A percentile compares a stretch with the other conserved stretches of the same genome.
Conservation (phyloP, 2,113 vertebrate species). For the Carlito syrichta region DNA sequence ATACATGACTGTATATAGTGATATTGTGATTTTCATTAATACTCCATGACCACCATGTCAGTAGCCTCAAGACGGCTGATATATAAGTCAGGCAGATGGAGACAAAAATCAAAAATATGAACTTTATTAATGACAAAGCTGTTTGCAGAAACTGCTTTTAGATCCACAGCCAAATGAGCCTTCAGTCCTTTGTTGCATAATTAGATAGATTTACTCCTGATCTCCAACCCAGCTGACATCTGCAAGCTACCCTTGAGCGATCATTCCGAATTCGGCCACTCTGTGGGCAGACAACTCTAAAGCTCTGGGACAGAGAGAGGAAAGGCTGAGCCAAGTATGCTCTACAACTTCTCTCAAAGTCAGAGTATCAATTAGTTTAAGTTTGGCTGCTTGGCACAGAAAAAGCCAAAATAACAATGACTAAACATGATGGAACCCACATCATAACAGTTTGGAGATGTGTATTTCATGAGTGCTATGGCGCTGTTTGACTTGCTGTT, state of each 20-base stretch:
- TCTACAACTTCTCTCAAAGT: background rate
- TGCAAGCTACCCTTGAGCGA: background rate
- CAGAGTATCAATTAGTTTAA: background rate
- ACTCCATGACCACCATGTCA: background rate
- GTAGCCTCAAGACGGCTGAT: slow-evolving; percentile 6
- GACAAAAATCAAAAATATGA: slow-evolving; percentile 37
- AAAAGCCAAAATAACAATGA: background rate
- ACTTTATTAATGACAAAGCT: slow-evolving; percentile 25
- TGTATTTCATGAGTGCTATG: background rate
- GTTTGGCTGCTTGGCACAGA: background rate
- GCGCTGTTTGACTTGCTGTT: background rate
- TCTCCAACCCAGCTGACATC: background rate
- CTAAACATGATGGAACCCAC: background rate
- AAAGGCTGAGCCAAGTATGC: background rate
- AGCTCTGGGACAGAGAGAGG: background rate
- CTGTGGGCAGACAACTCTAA: background rate
- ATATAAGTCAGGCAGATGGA: background rate
- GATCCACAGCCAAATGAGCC: background rate
- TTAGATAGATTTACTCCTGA: background rate
- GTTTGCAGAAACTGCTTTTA: slow-evolving; percentile 16
- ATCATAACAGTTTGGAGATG: background rate
- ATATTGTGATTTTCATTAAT: background rate
- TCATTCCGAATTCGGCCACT: background rate
- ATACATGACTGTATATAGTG: background rate
- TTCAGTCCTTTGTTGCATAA: background rate